Evolutionary conservation across 2,888 invertebrate genomes (phyloP).

Genomic region (Megamerina dolium): DNA sequence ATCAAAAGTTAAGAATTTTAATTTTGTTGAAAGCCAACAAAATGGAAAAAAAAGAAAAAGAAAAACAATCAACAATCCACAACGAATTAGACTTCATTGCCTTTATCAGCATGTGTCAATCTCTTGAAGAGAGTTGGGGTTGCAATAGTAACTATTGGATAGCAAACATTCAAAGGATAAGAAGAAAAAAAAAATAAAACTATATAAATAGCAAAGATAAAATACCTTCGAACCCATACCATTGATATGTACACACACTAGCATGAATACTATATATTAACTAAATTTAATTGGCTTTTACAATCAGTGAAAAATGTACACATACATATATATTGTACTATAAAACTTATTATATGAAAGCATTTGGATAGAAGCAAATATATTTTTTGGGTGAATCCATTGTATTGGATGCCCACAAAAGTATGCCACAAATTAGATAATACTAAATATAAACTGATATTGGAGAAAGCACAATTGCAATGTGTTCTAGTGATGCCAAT

Average conservation of each 20-base stretch:
- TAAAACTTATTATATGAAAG: conserved; percentile 1
- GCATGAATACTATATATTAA: too few species aligned
- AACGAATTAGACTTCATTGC: too few species aligned
- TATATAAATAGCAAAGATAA: not conserved
- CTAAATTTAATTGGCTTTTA: conserved; percentile 12
- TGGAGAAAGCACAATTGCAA: conserved; percentile 18
- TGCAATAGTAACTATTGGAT: too few species aligned
- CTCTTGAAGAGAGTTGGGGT: not conserved
- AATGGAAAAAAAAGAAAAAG: not conserved
- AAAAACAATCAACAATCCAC: too few species aligned
- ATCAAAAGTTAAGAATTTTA: conserved; percentile 16
- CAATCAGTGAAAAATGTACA: conserved; percentile 1
- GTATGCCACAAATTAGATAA: conserved; percentile 33
- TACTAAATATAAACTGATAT: conserved; percentile 3
- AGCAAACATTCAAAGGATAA: not conserved
- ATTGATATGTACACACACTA: too few species aligned
- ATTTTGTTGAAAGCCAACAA: conserved; percentile 7
- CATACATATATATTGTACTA: not conserved
- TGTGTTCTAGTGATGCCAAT: too few species aligned
- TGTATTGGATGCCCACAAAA: conserved; percentile 22
- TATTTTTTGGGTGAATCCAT: too few species aligned
- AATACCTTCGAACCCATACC: not conserved
- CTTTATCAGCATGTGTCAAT: conserved; percentile 15
- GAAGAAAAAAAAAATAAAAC: not conserved
- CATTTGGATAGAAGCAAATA: too few species aligned